These are phyloP conservation scores for Chaenogobius annularis DNA, from an alignment of 2,113 vertebrate genomes.

Conservation along the genomic window DNA sequence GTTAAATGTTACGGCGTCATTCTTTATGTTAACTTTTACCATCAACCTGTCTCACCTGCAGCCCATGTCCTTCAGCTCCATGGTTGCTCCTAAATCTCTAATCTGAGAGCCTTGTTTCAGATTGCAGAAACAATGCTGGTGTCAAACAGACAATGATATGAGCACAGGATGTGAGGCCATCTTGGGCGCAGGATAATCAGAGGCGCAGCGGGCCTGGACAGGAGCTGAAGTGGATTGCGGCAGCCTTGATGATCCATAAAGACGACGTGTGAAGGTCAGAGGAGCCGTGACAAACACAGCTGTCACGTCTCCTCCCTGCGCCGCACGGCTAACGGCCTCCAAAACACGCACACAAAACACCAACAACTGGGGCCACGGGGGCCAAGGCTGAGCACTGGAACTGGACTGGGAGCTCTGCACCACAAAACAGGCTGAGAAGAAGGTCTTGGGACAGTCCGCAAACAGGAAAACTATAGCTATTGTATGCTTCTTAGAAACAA, in stretches of 20 bases:
- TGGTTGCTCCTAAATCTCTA: conserved; percentile 1
- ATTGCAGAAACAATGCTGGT: conserved; percentile 7
- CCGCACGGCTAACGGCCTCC: conserved; percentile 64
- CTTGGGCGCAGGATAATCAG: conserved; percentile 41
- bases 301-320: conserved; percentile 71
- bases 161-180: conserved; percentile 40
- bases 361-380: conserved; percentile 44
- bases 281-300: conserved; percentile 73
- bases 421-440: conserved; percentile 19
- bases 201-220: conserved; percentile 36
- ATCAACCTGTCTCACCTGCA: not conserved
- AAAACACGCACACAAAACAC: conserved; percentile 61
- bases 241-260: conserved; percentile 72
- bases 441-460: conserved; percentile 6
- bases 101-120: not conserved
- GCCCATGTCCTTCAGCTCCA: not conserved
- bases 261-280: conserved; percentile 77
- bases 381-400: conserved; percentile 52
- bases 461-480: not conserved
- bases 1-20: not conserved
- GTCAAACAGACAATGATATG: conserved; percentile 31
- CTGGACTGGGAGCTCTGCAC: conserved; percentile 24
- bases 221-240: conserved; percentile 63
- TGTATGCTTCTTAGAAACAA: no score
- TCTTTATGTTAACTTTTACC: not conserved